Conservation (phyloP, 2,797 vertebrate genomes). For the Gouania willdenowi region DNA sequence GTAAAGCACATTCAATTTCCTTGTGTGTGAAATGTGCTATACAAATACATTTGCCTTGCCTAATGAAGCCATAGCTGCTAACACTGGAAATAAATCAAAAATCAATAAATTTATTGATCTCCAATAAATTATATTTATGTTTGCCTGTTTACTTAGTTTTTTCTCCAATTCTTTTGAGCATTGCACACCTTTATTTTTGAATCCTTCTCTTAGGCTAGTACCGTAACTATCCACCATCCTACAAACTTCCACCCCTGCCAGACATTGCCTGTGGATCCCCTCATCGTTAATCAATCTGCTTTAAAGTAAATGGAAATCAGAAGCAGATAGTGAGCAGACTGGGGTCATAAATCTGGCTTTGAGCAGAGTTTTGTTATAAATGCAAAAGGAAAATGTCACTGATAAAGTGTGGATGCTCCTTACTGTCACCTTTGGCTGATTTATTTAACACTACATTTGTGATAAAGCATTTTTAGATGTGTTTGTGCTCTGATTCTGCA, state of each 20-base stretch:
- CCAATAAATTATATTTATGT: no score
- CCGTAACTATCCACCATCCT: conserved; percentile 18
- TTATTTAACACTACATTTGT: conserved; percentile 46
- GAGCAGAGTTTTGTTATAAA: conserved; percentile 29
- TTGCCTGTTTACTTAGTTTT: conserved; percentile 6
- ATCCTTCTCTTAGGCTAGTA: conserved; percentile 27
- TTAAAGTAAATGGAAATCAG: conserved; percentile 47
- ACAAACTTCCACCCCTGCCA: conserved; percentile 17
- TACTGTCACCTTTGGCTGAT: conserved; percentile 36
- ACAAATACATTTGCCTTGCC: no score
- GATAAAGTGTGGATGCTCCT: conserved; percentile 24
- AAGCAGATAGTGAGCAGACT: conserved; percentile 12
- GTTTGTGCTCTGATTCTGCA: conserved; percentile 28
- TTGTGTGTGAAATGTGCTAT: no score
- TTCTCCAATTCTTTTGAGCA: conserved; percentile 16
- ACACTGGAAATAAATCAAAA: no score
- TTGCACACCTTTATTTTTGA: no score
- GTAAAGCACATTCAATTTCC: no score
- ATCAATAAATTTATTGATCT: no score
- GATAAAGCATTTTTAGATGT: conserved; percentile 52
- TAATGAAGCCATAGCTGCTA: no score
- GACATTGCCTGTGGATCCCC: no score
- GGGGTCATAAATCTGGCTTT: conserved; percentile 42
- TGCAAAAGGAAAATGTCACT: conserved; percentile 29
- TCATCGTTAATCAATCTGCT: conserved; percentile 46